Base-by-base conservation (phyloP, 2,113 vertebrate species). In the Callopanchax toddi region DNA sequence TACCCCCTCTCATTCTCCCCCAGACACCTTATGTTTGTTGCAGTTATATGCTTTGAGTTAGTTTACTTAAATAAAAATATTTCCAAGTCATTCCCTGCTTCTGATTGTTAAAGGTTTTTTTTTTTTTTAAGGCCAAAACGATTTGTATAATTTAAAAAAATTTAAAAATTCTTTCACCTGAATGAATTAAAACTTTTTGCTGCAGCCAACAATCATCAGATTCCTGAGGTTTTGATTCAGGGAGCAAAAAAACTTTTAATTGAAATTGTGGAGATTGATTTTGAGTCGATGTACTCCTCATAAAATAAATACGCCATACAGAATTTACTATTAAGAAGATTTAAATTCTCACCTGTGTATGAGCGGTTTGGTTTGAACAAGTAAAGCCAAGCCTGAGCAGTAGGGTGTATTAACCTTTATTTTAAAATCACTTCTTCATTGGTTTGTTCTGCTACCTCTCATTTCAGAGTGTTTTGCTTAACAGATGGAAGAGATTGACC, bases 391-490 rank as follows among this genome's bases (percentile, higher is more conserved):
- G 51, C 7, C 21, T 51, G 23, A 10, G 5, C 48, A 39, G 43
- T 37, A 11, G 16, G 40, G 43, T 23, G 11, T 23, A 17, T 11
- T 63, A 51, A 54, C 11, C 69, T 54, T 51, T 48, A 16, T 32
- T 44, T 42, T 51, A 17, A 39, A 52, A 17, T 55, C 5, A 15
- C 32, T 50, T 43, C 56, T 34, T 11, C 34, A n/a, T 26, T 36
- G 32, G 20, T 2, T 45, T n/a, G 1, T 25, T 11, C 21, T 4
- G 15, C 21, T 2, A 9, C 22, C n/a, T 26, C 45, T 15, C 7
- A 15, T 46, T 23, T 32, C 10, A 32, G 29, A 11, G 6, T 7
- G 34, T 46, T 73, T 72, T 49, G 29, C 54, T 78, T 43, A 26
- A 51, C 12, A 39, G 32, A 25, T 40, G 45, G 5, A 0, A 17